Evolutionary conservation across 1,140 invertebrate species (phyloP), one percentile per base, ranked within the genome.

Genomic region (Sitobion miscanthi): DNA sequence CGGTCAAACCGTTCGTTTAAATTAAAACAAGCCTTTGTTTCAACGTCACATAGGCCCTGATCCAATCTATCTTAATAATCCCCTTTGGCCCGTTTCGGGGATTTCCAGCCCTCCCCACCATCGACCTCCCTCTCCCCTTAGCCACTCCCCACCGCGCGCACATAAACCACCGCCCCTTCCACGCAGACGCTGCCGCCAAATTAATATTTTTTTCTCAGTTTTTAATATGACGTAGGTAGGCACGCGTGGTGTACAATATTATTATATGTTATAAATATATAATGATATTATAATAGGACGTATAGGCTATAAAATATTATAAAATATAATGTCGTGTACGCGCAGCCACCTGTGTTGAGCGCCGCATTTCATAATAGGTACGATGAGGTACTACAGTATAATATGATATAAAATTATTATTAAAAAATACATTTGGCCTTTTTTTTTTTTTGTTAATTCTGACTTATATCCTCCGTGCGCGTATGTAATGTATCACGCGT

Each of bases 41-140:
- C 35, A 86, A 93, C 91, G 91, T 93, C 91, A 93, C 30, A 93
- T n/a, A n/a, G 91, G 35, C 82, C 82, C 49, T 85, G 91, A 93
- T 93, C 91, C 91, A 93, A 93, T 93, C 91, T 85, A 93, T 93
- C 91, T 93, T 93, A 93, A 93, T 93, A 93, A 93, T 85, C 91
- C 91, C 91, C 35, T 93, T 54, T 57, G 91, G 91, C 57, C 21
- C 89, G 57, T 90, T 69, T 93, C 52, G 47, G 47, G 69, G 82
- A 92, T 92, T 62, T 90, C 38, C 82, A 23, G 9, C 30, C 38
- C 8, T 9, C 38, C 42, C 49, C 35, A 0, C 77, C 35, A 23
- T 7, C 52, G 20, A 49, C 82, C 47, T 45, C 2, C 90, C 1
- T 0, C 49, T 45, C 30, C 25, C 90, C 35, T 35, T 25, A 42